Evolutionary conservation across 2,113 vertebrate species (phyloP).

Genomic region (Zosterops pallidus): DNA sequence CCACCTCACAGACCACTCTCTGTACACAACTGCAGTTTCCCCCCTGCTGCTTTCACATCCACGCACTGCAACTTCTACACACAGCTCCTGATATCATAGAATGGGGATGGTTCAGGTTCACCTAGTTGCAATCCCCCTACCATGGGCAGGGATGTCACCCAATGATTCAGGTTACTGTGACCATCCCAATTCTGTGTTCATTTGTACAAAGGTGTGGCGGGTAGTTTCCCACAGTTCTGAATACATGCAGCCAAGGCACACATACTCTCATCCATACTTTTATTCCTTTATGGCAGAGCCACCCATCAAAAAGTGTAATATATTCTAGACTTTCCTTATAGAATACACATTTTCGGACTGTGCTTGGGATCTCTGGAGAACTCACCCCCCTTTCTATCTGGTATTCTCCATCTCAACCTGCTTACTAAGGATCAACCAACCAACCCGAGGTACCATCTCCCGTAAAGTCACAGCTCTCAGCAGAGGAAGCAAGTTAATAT

Average conservation of each 20-base stretch:
- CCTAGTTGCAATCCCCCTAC: neutral
- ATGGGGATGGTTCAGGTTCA: neutral
- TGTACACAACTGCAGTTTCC: rapidly evolving
- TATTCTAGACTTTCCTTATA: neutral
- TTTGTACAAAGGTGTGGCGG: neutral
- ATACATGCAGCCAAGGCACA: neutral
- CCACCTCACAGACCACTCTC: neutral
- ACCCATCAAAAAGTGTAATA: neutral
- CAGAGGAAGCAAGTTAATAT: neutral
- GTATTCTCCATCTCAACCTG: neutral
- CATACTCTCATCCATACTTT: neutral
- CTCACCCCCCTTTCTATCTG: neutral
- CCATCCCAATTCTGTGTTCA: neutral
- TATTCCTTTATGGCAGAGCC: neutral
- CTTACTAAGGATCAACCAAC: neutral
- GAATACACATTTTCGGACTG: neutral
- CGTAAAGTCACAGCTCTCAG: neutral
- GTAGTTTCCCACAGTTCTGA: neutral
- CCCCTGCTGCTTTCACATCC: neutral
- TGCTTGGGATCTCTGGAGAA: neutral
- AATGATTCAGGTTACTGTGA: neutral
- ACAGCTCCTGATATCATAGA: neutral
- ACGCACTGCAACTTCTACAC: rapidly evolving
- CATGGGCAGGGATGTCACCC: neutral
- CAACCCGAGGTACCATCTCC: neutral